A percentile compares a stretch with the other conserved stretches of the same genome.
These are phyloP conservation scores for Ophiothrix spiculata DNA, from an alignment of 35 echinoderm and acorn worm species.

Conservation along the genomic window DNA sequence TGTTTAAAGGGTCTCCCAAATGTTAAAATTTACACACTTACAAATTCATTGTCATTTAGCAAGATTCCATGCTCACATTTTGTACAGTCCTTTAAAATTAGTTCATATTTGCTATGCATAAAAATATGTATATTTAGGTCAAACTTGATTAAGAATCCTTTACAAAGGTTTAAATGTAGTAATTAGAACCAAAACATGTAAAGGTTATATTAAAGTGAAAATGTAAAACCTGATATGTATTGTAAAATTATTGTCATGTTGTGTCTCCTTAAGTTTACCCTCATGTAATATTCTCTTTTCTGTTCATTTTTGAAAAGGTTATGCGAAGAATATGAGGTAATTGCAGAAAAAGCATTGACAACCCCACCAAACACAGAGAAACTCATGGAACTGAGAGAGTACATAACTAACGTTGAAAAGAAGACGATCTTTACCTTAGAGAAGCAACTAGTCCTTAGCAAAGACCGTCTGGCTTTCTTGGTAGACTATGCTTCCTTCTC, in stretches of 20 bases:
- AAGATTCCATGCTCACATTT: no score
- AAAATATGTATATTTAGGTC: no score
- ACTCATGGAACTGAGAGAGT: constrained; percentile 84
- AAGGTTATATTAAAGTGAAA: background rate
- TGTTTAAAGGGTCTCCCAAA: no score
- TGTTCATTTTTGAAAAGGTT: constrained; percentile 44
- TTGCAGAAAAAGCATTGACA: constrained; percentile 94
- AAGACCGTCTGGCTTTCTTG: constrained; percentile 87
- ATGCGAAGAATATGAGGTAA: constrained; percentile 93
- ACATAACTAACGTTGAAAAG: constrained; percentile 83
- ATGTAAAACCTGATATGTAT: background rate
- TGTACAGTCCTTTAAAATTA: no score
- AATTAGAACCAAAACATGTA: no score
- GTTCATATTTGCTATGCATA: no score
- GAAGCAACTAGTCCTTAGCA: constrained; percentile 77
- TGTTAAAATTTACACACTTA: no score
- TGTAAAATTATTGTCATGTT: no score
- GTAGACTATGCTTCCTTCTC: constrained; percentile 96
- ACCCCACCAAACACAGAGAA: constrained; percentile 98
- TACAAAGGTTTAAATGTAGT: background rate
- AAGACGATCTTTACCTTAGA: constrained; percentile 85
- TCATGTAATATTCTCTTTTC: background rate
- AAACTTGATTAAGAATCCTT: background rate
- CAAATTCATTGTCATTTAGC: no score
- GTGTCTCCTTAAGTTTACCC: background rate